Conservation (phyloP, 1,140 invertebrate genomes). For the Drosophila kikkawai region DNA sequence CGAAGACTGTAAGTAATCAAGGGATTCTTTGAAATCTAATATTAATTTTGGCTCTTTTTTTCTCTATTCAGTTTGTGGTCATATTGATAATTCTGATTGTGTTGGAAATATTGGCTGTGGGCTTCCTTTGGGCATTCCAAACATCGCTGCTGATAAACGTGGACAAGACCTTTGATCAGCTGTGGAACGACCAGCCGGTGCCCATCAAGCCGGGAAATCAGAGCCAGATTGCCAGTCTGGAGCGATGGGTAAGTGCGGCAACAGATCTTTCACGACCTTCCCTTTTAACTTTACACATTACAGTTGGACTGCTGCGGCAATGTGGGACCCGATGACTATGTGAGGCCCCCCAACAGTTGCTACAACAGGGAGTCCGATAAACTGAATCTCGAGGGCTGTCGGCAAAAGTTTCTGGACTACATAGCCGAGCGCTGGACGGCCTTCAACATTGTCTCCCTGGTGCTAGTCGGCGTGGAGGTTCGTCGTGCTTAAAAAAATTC, state of each 20-base stretch:
- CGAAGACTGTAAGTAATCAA: constrained; percentile 53
- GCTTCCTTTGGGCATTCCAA: constrained; percentile 77
- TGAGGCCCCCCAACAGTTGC: constrained; percentile 84
- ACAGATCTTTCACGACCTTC: neutral
- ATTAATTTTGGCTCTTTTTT: neutral
- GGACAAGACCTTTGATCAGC: constrained; percentile 70
- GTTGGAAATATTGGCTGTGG: constrained; percentile 61
- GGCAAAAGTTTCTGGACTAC: constrained; percentile 75
- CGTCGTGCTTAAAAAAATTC: neutral
- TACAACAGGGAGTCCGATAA: constrained; percentile 63
- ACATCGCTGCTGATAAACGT: constrained; percentile 74
- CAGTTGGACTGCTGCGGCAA: constrained; percentile 89
- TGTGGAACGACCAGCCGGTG: constrained; percentile 73
- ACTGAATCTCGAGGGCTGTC: constrained; percentile 82
- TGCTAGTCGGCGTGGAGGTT: constrained; percentile 74
- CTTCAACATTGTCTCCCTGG: constrained; percentile 66
- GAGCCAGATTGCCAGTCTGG: constrained; percentile 74
- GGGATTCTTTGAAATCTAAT: neutral
- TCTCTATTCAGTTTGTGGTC: constrained; percentile 52
- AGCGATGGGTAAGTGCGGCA: constrained; percentile 67
- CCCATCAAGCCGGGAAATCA: constrained; percentile 77
- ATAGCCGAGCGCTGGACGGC: constrained; percentile 66
- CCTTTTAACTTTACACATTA: neutral
- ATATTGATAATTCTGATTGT: constrained; percentile 64
- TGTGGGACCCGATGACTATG: constrained; percentile 85